phyloP scores from a whole-genome alignment of 2,888 invertebrate species.

The Achlya flavicornis region DNA sequence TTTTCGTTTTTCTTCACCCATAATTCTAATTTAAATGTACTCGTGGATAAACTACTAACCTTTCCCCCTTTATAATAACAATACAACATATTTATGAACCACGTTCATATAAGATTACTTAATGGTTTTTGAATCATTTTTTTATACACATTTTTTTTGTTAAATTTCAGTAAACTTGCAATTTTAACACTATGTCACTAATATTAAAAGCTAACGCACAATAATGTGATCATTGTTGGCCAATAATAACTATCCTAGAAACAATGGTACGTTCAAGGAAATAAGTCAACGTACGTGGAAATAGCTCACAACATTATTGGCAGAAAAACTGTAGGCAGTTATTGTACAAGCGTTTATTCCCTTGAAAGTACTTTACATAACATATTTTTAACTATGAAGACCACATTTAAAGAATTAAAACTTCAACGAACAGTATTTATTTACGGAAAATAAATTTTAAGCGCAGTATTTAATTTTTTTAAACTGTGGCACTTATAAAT shows the following conservation, averaged over 20 bases:
- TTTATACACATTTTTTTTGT: conserved; percentile 52
- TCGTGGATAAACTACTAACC: conserved; percentile 81
- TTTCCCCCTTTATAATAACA: conserved; percentile 73
- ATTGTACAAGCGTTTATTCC: conserved; percentile 27
- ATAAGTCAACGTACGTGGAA: conserved; percentile 21
- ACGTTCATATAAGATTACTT: conserved; percentile 60
- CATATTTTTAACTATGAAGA: conserved; percentile 36
- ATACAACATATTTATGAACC: conserved; percentile 78
- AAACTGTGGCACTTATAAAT: conserved; percentile 68
- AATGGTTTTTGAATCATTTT: conserved; percentile 50
- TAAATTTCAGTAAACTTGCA: conserved; percentile 70
- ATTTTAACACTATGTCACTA: conserved; percentile 82
- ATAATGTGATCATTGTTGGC: conserved; percentile 59
- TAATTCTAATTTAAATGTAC: conserved; percentile 77
- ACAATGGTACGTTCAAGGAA: conserved; percentile 31
- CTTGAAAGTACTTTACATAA: conserved; percentile 36
- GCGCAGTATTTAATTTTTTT: conserved; percentile 51
- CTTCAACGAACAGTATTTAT: conserved; percentile 16
- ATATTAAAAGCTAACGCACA: conserved; percentile 79
- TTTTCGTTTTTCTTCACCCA: conserved; percentile 71
- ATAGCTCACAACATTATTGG: conserved; percentile 38
- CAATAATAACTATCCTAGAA: conserved; percentile 54
- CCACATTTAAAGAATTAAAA: conserved; percentile 18
- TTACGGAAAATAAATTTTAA: conserved; percentile 47
- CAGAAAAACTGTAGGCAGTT: conserved; percentile 27